Conservation (phyloP, 2,888 invertebrate species). For the Drosophila neutralis region DNA sequence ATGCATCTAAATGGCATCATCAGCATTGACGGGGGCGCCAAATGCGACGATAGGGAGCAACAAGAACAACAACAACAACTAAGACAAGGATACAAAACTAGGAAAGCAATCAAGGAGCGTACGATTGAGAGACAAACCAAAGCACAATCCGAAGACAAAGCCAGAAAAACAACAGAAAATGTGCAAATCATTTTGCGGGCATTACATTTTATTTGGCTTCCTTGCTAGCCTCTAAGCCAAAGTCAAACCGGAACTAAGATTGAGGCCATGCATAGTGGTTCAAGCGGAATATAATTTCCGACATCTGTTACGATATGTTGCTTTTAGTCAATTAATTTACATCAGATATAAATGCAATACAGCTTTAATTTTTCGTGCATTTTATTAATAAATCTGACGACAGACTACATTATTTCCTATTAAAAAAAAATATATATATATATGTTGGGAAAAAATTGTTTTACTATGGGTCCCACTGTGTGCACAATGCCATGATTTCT, state of each 20-base stretch:
- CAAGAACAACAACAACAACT: slow-evolving; percentile 5
- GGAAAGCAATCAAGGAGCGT: slow-evolving; percentile 68
- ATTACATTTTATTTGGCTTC: slow-evolving; percentile 61
- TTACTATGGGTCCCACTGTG: slow-evolving; percentile 39
- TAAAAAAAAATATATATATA: slow-evolving; percentile 1
- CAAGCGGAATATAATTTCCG: background rate
- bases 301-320: background rate
- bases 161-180: slow-evolving; percentile 38
- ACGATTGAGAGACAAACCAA: slow-evolving; percentile 66
- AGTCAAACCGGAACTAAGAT: slow-evolving; percentile 26
- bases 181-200: slow-evolving; percentile 70
- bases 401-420: slow-evolving; percentile 2
- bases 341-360: background rate
- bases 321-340: background rate
- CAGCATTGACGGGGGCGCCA: slow-evolving; percentile 65
- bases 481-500: slow-evolving; percentile 1
- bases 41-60: slow-evolving; percentile 50
- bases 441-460: background rate
- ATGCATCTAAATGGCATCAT: slow-evolving; percentile 79
- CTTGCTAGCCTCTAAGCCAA: slow-evolving; percentile 26
- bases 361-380: background rate
- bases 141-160: slow-evolving; percentile 36
- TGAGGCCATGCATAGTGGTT: slow-evolving; percentile 24
- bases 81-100: slow-evolving; percentile 30
- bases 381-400: slow-evolving; percentile 20